Evolutionary conservation across 2,888 invertebrate genomes (phyloP), one percentile per base, ranked within the genome.

Genomic region (Reticulitermes lucifugus): DNA sequence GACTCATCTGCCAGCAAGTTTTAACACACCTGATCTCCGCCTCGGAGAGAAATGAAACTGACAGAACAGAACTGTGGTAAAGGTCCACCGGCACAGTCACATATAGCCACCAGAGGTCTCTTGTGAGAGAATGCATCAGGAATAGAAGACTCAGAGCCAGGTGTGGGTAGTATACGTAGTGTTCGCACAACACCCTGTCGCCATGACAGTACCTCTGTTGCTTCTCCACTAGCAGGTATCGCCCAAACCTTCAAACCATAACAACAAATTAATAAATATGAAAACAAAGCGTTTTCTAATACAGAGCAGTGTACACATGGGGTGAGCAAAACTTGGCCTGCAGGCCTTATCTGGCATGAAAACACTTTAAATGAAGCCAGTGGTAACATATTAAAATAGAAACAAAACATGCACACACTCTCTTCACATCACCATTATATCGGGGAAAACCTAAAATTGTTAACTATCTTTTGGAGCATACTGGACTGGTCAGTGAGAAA

Each of bases 141-240:
- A 91, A 85, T 91, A 90, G 86, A 90, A 98, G 98, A 85, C 95
- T 95, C 18, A 97, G 98, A 79, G n/a, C 79, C 41, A 41, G 98
- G 98, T 85, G 95, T 95, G 14, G 98, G 98, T 89, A 99, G 93
- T 88, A 99, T 93, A 90, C 96, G 94, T 87, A 98, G 93, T 84
- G 95, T 93, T 86, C 95, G 93, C 81, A 98, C 97, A 87, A 96
- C 94, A 83, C 98, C 98, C 91, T 98, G 98, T 83, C 98, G 93
- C 95, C 98, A 97, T 5, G 98, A 98, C 86, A 99, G 91, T 46
- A 99, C 96, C 91, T 99, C 99, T 86, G 96, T 96, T 2, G 98
- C 99, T 90, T 99, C 98, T 41, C 99, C 98, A 88, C 95, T 96
- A 14, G 96, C 96, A 25, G 96, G 95, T 87, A 98, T 94, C 84